A percentile compares a stretch with the other conserved stretches of the same genome.
These are phyloP conservation scores for Scytalopus superciliaris DNA, from an alignment of 2,113 vertebrate species.

Conservation along the genomic window DNA sequence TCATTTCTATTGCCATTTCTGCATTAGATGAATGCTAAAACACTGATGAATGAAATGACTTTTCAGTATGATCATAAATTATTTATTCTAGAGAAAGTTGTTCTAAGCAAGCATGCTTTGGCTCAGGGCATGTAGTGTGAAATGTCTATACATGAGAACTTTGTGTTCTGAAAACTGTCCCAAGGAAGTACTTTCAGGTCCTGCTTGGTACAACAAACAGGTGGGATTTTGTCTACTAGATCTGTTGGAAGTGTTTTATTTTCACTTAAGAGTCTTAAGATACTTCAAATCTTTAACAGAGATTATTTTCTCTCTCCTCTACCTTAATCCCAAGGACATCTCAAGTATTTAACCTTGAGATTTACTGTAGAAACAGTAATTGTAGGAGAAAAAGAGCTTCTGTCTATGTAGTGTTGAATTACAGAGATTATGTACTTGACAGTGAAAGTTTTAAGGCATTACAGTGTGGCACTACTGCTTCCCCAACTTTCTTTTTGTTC, in stretches of 20 bases:
- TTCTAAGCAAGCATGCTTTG: neutral
- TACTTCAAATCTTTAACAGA: neutral
- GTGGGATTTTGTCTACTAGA: neutral
- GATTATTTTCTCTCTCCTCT: neutral
- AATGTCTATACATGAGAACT: neutral
- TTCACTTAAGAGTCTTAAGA: neutral
- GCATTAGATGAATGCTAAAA: neutral
- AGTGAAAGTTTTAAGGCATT: neutral
- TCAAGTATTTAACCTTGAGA: neutral
- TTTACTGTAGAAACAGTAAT: neutral
- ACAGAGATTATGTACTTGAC: neutral
- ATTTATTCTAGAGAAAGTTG: neutral
- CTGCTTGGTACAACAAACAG: neutral
- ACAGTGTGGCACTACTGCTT: neutral
- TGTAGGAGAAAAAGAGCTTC: neutral
- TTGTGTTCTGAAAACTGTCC: neutral
- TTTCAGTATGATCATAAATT: neutral
- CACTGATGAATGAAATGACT: neutral
- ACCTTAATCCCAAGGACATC: neutral
- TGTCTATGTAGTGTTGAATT: neutral
- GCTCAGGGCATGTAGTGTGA: neutral
- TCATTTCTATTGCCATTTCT: neutral
- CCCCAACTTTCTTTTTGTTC: neutral
- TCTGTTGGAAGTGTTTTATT: neutral
- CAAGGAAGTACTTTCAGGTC: neutral